Evolutionary conservation across 2,113 vertebrate species (phyloP), one percentile per base, ranked within the genome.

Genomic region (Cynoglossus semilaevis): DNA sequence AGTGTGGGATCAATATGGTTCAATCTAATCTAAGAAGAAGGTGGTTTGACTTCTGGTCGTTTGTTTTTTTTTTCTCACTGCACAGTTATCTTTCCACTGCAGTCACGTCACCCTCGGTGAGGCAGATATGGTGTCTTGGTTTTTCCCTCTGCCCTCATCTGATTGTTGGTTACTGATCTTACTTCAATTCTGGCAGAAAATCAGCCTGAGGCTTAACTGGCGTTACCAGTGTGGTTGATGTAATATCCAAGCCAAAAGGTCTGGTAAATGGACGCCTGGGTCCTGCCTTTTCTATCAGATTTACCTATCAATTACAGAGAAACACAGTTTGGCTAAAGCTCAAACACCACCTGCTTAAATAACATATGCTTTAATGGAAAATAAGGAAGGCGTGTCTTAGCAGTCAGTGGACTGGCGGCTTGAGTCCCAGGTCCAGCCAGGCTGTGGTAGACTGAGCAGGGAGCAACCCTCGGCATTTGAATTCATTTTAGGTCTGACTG

Each of bases 61-160:
- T 29, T 29, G 22, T 29, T 29, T 2, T 29, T 29, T 29, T 29
- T 29, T 29, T 29, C 6, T 83, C 58, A 40, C 67, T 45, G 63
- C 61, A 60, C 76, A 85, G 79, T 87, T 88, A 90, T 88, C 85
- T 88, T 83, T 44, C 65, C 47, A 47, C 63, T 62, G 63, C 85
- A 88, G 84, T 79, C 79, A 72, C 76, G 85, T 76, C 63, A 62
- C 59, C 56, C 67, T 72, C 69, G 56, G 58, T 70, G 15, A 49
- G 61, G 72, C 10, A 36, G 61, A 76, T 73, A 65, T 76, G 74
- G 83, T 56, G 16, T 70, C 19, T 63, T 63, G 15, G 44, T 40
- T 45, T 61, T n/a, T 7, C 7, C 17, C 17, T 58, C 41, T 29
- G n/a, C n/a, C 6, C 48, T 65, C 17, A n/a, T 15, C 53, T 36